Evolutionary conservation across 2,888 invertebrate species (phyloP).

Genomic region (Vesta saturnalis): DNA sequence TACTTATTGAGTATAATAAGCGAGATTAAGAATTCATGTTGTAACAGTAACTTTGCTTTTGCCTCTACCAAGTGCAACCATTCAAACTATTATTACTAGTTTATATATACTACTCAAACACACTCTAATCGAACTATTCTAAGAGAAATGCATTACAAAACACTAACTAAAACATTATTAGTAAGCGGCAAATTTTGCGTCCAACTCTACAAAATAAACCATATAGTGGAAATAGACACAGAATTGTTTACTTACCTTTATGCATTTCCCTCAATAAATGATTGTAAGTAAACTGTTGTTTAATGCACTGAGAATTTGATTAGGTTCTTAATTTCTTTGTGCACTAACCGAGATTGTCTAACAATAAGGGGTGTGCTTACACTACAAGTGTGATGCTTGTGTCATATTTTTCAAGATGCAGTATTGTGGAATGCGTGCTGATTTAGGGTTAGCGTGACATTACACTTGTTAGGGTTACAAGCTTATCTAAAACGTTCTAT

Average conservation of each 20-base stretch:
- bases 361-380: slow-evolving; percentile 7
- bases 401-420: slow-evolving; percentile 6
- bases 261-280: background rate
- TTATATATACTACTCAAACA: too few relatives aligned
- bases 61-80: too few relatives aligned
- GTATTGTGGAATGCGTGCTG: slow-evolving; percentile 9
- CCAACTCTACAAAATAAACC: slow-evolving; percentile 11
- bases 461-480: slow-evolving; percentile 12
- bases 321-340: slow-evolving; percentile 3
- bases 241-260: slow-evolving; percentile 6
- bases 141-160: too few relatives aligned
- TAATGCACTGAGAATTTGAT: slow-evolving; percentile 6
- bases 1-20: too few relatives aligned
- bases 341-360: slow-evolving; percentile 12
- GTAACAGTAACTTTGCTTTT: too few relatives aligned
- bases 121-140: too few relatives aligned
- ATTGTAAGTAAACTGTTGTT: background rate
- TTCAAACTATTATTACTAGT: too few relatives aligned
- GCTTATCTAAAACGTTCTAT: slow-evolving; percentile 10
- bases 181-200: background rate
- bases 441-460: slow-evolving; percentile 10
- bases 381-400: slow-evolving; percentile 7
- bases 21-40: too few relatives aligned
- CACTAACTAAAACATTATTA: background rate
- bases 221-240: background rate